Percentiles rank a stretch among this genome's conserved stretches.
Evolutionary conservation across 1,140 invertebrate genomes (phyloP).

Genomic region (Tetramorium simillimum): DNA sequence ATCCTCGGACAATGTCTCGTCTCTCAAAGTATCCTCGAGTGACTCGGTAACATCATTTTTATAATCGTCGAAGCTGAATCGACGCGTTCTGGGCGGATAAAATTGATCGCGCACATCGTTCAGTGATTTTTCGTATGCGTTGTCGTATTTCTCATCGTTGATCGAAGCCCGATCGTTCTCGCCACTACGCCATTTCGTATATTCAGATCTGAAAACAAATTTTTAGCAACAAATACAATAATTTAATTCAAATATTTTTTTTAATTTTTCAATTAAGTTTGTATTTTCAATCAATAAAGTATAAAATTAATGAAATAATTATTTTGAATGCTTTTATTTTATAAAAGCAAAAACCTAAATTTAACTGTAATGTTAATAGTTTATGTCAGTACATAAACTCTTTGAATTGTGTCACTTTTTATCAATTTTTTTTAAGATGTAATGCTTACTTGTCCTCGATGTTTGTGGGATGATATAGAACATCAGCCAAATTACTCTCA

Average conservation of each 20-base stretch:
- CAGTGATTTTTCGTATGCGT: constrained; percentile 14
- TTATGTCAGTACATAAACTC: neutral
- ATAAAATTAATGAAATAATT: constrained; percentile 23
- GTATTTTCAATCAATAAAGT: neutral
- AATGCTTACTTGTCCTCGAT: constrained; percentile 20
- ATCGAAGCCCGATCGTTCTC: neutral
- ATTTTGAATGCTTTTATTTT: neutral
- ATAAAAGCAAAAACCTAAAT: neutral
- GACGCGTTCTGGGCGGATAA: constrained; percentile 59
- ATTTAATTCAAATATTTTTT: neutral
- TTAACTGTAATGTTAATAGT: neutral
- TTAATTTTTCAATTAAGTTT: constrained; percentile 9
- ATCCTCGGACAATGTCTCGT: constrained; percentile 14
- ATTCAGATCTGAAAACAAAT: neutral
- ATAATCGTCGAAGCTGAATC: constrained; percentile 39
- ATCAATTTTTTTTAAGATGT: neutral
- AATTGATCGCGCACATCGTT: constrained; percentile 18
- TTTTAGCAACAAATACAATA: neutral
- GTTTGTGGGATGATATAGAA: constrained; percentile 89
- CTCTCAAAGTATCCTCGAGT: constrained; percentile 8
- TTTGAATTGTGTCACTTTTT: neutral
- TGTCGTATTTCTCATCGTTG: constrained; percentile 40
- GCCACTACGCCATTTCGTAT: neutral
- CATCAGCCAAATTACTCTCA: constrained; percentile 90
- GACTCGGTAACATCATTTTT: constrained; percentile 29